Base-by-base conservation (phyloP, 2,113 vertebrate species). In the Zingel zingel region DNA sequence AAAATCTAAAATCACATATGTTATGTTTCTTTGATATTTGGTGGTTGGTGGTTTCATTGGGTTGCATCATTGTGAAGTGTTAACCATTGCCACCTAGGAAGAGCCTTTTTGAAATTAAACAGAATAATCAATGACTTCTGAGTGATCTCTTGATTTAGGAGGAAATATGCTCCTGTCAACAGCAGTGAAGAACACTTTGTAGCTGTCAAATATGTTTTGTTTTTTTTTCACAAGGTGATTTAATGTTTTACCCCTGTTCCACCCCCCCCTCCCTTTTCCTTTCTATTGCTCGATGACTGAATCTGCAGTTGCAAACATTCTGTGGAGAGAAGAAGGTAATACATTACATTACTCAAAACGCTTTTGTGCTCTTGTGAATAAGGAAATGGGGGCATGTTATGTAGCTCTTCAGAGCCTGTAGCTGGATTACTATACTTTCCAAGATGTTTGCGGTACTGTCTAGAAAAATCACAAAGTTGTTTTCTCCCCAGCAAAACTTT, bases 281-380 rank as follows among this genome's bases (percentile, higher is more conserved):
- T 68, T 75, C 74, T 53, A 80, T 88, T 85, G 81, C 94, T 88
- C 76, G 79, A 79, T 81, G 91, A 87, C 90, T 90, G 90, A 88
- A 88, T 90, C 93, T 94, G 86, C 96, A 99, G 98, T 99, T 88
- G 98, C 98, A 92, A 99, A 99, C 95, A 99, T 99, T 91, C 96
- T 99, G 84, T 99, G 98, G 98, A 93, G 97, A 91, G 98, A 99
- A 94, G 98, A 99, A 99, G 98, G 98, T 99, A 99, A 95, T 87
- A 56, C 91, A 91, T 83, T 58, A 50, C 54, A 63, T 11, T 65
- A 30, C 19, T 77, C 14, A 48, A 71, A 71, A 11, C 16, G 15
- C 57, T 9, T 72, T 84, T 78, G n/a, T 78, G 23, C 79, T 75
- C 19, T n/a, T 74, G 25, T 84, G 68, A 62, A 80, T 71, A 83